A percentile compares a stretch with the other conserved stretches of the same genome.
These are phyloP conservation scores for Channa striata DNA, from an alignment of 2,797 vertebrate genomes.

Conservation along the genomic window DNA sequence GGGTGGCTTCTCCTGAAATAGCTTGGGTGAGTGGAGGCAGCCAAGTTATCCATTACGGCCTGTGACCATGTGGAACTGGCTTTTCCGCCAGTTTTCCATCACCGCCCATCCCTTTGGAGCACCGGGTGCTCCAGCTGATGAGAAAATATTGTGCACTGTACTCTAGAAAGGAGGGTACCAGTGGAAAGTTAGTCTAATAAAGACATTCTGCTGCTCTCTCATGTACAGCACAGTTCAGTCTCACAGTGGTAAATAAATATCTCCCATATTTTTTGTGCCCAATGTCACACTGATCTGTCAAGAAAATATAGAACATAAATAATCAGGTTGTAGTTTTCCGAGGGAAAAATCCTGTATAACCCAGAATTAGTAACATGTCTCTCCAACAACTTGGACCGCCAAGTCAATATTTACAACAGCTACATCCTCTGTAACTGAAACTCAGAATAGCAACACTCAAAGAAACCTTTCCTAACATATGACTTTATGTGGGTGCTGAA, in stretches of 20 bases:
- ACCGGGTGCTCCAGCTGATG: conserved; percentile 62
- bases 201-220: conserved; percentile 48
- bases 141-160: conserved; percentile 66
- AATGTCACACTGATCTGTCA: no score
- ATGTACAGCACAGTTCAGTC: conserved; percentile 28
- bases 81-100: conserved; percentile 83
- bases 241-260: conserved; percentile 20
- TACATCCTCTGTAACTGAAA: neutral
- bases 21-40: conserved; percentile 68
- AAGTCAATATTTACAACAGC: conserved; percentile 14
- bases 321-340: neutral
- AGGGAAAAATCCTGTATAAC: neutral
- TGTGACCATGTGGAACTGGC: conserved; percentile 79
- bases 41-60: conserved; percentile 82
- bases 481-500: neutral
- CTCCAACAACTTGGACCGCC: neutral
- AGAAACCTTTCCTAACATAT: neutral
- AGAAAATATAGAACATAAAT: neutral
- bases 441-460: neutral
- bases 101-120: conserved; percentile 76
- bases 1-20: conserved; percentile 82
- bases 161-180: conserved; percentile 46
- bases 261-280: no score
- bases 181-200: conserved; percentile 58
- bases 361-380: neutral